Evolutionary conservation across 2,797 vertebrate species (phyloP).

Genomic region (Emydoidea blandingii): DNA sequence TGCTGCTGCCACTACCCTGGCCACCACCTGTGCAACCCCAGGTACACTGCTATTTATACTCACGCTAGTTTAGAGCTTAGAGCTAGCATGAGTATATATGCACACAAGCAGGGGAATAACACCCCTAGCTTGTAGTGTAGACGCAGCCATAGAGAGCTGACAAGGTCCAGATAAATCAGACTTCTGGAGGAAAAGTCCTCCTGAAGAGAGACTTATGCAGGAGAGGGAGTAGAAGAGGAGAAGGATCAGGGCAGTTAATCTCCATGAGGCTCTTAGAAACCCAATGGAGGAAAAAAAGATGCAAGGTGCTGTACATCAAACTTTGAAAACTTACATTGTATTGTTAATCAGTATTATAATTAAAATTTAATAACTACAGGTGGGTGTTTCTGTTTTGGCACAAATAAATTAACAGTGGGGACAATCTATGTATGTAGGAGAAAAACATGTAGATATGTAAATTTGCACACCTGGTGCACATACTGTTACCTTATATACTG

Average conservation of each 20-base stretch:
- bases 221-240: not conserved
- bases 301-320: not conserved
- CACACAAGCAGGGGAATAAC: not conserved
- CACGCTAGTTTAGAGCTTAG: not conserved
- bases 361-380: not conserved
- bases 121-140: not conserved
- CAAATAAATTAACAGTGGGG: not conserved
- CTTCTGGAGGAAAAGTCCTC: not conserved
- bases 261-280: not conserved
- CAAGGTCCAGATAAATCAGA: not conserved
- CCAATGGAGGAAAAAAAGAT: rapidly evolving
- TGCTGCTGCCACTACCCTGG: not conserved
- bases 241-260: not conserved
- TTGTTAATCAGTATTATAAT: not conserved
- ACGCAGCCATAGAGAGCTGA: not conserved
- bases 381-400: not conserved
- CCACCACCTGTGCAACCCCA: not conserved
- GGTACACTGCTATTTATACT: not conserved
- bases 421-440: not conserved
- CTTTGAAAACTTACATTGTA: not conserved
- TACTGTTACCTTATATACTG: rapidly evolving
- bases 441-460: not conserved
- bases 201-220: not conserved
- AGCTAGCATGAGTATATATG: not conserved
- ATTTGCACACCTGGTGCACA: not conserved